Evolutionary conservation across 2,888 invertebrate genomes (phyloP).

Genomic region (Theretra japonica): DNA sequence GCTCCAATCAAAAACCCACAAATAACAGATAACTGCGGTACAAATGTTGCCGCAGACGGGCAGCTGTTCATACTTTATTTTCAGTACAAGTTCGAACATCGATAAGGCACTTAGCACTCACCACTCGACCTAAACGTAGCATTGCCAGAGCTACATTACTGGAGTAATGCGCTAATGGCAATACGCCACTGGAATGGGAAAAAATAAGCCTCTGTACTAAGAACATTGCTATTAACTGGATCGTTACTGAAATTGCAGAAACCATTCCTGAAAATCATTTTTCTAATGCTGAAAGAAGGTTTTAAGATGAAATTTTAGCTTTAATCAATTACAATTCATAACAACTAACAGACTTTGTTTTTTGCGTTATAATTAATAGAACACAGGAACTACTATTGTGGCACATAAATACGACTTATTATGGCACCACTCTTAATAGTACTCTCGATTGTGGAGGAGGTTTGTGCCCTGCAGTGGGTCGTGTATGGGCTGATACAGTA

Average conservation of each 20-base stretch:
- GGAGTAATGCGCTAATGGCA: conserved; percentile 7
- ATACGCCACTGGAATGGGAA: neutral
- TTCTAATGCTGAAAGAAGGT: neutral
- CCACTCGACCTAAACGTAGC: conserved; percentile 16
- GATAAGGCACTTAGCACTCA: conserved; percentile 11
- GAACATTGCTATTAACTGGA: conserved; percentile 5
- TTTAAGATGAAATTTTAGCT: neutral
- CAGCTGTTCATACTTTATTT: conserved; percentile 2
- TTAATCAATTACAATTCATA: too few relatives aligned
- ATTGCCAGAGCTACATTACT: conserved; percentile 1
- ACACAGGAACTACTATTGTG: too few relatives aligned
- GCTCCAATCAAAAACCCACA: too few relatives aligned
- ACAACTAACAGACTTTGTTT: too few relatives aligned
- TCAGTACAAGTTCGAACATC: neutral
- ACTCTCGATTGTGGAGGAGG: too few relatives aligned
- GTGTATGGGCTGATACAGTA: too few relatives aligned
- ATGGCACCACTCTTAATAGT: too few relatives aligned
- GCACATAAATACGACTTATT: too few relatives aligned
- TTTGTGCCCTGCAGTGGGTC: too few relatives aligned
- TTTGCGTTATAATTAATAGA: too few relatives aligned
- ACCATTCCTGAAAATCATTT: neutral
- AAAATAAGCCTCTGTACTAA: neutral
- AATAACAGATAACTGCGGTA: neutral
- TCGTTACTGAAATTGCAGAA: neutral
- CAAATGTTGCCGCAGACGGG: neutral